Evolutionary conservation across 2,888 invertebrate species (phyloP), one percentile per base, ranked within the genome.

Genomic region (Limnephilus marmoratus): DNA sequence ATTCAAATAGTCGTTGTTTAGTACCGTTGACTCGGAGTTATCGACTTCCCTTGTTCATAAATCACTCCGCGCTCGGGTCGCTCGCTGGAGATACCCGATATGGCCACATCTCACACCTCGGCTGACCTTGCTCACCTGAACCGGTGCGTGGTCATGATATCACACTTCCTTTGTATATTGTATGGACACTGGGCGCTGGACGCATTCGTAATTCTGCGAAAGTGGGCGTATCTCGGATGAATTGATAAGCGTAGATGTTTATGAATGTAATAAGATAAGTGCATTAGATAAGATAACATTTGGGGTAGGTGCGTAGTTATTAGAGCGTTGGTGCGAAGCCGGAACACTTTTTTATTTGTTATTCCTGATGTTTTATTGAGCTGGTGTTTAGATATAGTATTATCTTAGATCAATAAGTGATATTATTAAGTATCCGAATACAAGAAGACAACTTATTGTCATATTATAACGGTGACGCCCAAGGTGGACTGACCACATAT

Each of bases 11-110:
- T 68, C 68, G n/a, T 68, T 68, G 24, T 68, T 68, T 68, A 68
- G 68, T 24, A 83, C 15, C 37, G 83, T 83, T 37, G 83, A 83
- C 37, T 83, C 37, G 31, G 83, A 83, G 31, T 83, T 83, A 83
- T 83, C 83, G 37, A 83, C 37, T 37, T 83, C 5, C 18, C n/a
- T 83, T 37, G 34, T 83, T 83, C 82, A 83, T 31, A 83, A 15
- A 11, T 83, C 82, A 83, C 82, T 83, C 15, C 2, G 15, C 13
- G 34, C 82, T 34, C 34, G 12, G 1, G 15, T 18, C 34, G 31
- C 82, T 31, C 7, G 82, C 24, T 24, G 9, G 24, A 68, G 53
- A 68, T 68, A 68, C 68, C 68, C 68, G 68, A 68, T 68, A 68
- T 68, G 68, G 68, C n/a, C 24, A 68, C 68, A 24, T 68, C 68